Evolutionary conservation across 2,113 vertebrate genomes (phyloP).

Genomic region (Indicator indicator): DNA sequence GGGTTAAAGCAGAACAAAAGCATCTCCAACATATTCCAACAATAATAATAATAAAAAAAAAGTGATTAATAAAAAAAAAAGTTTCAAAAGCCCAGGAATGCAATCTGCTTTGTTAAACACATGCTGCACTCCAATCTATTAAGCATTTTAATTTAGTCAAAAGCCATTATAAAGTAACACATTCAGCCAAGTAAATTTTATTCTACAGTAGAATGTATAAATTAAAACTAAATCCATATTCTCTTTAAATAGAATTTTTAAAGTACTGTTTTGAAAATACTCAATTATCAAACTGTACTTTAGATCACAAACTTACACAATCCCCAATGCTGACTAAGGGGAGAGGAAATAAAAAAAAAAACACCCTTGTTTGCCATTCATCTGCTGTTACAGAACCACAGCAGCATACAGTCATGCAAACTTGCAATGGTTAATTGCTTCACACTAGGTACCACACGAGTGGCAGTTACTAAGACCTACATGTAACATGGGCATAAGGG

Average conservation of each 20-base stretch:
- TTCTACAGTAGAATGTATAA: background rate
- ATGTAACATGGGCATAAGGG: background rate
- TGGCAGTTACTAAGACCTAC: background rate
- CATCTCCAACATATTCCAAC: background rate
- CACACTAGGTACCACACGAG: background rate
- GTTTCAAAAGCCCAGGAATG: background rate
- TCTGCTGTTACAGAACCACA: background rate
- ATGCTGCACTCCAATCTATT: background rate
- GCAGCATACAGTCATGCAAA: background rate
- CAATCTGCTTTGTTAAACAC: background rate
- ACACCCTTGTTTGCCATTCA: background rate
- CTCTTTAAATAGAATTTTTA: background rate
- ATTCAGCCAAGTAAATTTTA: background rate
- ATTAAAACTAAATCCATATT: background rate
- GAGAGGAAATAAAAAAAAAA: background rate
- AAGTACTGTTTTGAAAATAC: background rate
- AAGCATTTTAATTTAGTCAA: background rate
- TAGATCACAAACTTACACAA: background rate
- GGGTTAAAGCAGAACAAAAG: background rate
- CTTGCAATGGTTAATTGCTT: background rate
- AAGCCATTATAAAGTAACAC: background rate
- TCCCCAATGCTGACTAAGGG: background rate
- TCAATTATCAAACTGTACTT: background rate
- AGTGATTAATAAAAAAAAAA: background rate
- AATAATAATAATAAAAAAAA: background rate